Base-by-base conservation (phyloP, 1,140 invertebrate genomes). In the Ceratosolen fusciceps region DNA sequence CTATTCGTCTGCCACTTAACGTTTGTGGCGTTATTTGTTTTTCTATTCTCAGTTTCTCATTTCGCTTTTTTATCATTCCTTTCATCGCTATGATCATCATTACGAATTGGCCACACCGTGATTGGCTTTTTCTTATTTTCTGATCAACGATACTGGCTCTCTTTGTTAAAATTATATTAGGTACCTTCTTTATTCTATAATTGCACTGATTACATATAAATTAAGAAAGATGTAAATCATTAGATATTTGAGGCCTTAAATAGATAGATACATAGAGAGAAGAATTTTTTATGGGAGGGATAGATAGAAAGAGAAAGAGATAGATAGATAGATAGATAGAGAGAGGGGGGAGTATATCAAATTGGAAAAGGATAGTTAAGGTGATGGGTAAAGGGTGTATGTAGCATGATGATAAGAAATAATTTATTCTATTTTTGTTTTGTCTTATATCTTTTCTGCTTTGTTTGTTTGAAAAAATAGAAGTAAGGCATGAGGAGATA, bases 131-230 rank as follows among this genome's bases (percentile, higher is more conserved):
- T 75, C 39, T 58, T 71, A 78, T 67, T 68, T 68, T 68, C 39
- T 71, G 39, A 62, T 84, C 83, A 84, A 88, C 83, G 86, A 88
- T 89, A 89, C 87, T 89, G 87, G 86, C 85, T 89, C 87, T 88
- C 83, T 88, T 88, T 88, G 83, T 89, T 85, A 88, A 80, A 88
- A 87, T 88, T 88, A 88, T 87, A 88, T 87, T 86, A 89, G 86
- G 86, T 88, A 89, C 87, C 83, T 84, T 85, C 84, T 76, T 70
- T 87, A 85, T 62, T 86, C 80, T 78, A 84, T 83, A 88, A 89
- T 89, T 89, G 88, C 88, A 89, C 87, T 88, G 86, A 86, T 87
- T 86, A 85, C 39, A 62, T 52, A 74, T 86, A 85, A 87, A 86
- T 81, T 85, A 86, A 85, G 79, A 81, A 67, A 76, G 62, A 79